Evolutionary conservation across 2,888 invertebrate species (phyloP).

Genomic region (Scaptodrosophila latifasciaeformis): DNA sequence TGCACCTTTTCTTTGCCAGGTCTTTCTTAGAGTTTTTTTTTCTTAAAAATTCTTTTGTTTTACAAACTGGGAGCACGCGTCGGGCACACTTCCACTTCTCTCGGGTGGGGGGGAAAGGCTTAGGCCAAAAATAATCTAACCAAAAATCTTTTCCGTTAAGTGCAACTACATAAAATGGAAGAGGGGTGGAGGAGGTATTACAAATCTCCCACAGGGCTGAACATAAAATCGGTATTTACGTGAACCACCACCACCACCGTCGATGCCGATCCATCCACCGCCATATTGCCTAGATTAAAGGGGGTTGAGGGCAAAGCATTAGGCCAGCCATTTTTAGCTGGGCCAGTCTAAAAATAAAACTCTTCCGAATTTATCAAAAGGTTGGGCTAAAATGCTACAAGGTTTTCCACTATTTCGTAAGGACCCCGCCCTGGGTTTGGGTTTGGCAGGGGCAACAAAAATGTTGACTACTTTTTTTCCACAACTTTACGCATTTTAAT

Average conservation of each 20-base stretch:
- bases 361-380: conserved; percentile 31
- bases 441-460: conserved; percentile 25
- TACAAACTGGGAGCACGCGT: not conserved
- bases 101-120: too few species aligned
- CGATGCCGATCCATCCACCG: not conserved
- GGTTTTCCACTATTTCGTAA: conserved; percentile 57
- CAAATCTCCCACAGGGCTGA: conserved; percentile 59
- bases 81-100: not conserved
- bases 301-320: conserved; percentile 8
- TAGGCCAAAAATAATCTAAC: too few species aligned
- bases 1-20: not conserved
- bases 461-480: conserved; percentile 55
- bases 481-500: conserved; percentile 67
- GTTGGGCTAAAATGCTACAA: conserved; percentile 56
- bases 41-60: not conserved
- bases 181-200: too few species aligned
- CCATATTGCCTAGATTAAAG: conserved; percentile 48
- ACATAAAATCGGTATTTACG: conserved; percentile 60
- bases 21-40: too few species aligned
- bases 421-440: conserved; percentile 5
- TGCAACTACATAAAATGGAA: too few species aligned
- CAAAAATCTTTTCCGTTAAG: too few species aligned
- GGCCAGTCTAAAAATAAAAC: conserved; percentile 58
- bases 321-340: conserved; percentile 62
- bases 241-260: conserved; percentile 2